These are phyloP conservation scores for Ceratitis capitata DNA, from an alignment of 1,140 invertebrate species.

Conservation along the genomic window DNA sequence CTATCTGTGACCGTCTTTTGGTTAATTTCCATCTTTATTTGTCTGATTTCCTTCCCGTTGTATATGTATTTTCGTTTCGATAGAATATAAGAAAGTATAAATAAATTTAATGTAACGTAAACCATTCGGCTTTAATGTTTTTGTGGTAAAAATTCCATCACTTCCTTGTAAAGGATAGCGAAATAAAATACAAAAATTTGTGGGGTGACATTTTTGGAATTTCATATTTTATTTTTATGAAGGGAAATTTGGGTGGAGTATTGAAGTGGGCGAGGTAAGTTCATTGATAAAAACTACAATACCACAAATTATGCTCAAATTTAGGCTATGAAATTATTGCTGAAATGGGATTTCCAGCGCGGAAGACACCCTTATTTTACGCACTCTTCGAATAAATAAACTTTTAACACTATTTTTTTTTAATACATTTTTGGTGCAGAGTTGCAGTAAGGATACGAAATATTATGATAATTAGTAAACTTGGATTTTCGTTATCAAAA, in stretches of 20 bases:
- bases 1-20: background rate
- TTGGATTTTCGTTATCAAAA: too few species aligned
- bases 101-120: background rate
- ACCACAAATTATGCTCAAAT: too few species aligned
- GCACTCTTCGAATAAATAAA: too few species aligned
- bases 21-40: background rate
- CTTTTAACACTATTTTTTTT: too few species aligned
- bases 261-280: too few species aligned
- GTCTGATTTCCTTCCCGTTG: background rate
- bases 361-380: too few species aligned
- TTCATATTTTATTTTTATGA: background rate
- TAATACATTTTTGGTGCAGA: too few species aligned
- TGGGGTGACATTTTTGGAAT: background rate
- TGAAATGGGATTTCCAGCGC: too few species aligned
- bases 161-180: background rate
- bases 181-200: background rate
- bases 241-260: background rate
- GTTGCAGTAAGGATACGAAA: too few species aligned
- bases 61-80: background rate
- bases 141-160: background rate
- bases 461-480: too few species aligned
- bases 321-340: too few species aligned
- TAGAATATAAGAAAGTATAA: background rate
- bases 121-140: slow-evolving; percentile 12
- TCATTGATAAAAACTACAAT: too few species aligned